phyloP scores from a whole-genome alignment of 1,140 invertebrate genomes.

The Macrotrachela quadricornifera region DNA sequence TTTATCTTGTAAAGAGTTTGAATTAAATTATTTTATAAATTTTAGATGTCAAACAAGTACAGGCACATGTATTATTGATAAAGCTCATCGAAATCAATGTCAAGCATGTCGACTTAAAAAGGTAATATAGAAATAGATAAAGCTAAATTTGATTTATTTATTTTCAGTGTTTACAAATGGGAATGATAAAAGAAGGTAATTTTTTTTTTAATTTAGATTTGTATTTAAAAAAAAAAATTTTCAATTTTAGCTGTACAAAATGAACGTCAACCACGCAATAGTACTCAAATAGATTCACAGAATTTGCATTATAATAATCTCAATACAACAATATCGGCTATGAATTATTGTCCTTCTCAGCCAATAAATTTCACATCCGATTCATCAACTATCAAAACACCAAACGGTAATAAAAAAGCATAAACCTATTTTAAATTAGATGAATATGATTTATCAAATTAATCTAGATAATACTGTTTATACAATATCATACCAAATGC shows the following conservation, averaged over 20 bases:
- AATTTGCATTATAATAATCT: constrained; percentile 73
- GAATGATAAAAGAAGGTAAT: constrained; percentile 99
- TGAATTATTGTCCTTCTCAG: constrained; percentile 24
- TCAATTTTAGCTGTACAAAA: constrained; percentile 72
- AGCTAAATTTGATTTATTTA: too few species aligned
- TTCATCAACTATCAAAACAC: too few species aligned
- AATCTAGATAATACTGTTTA: constrained; percentile 41
- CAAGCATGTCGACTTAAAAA: constrained; percentile 92
- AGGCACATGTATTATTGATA: constrained; percentile 82
- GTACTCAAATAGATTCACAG: constrained; percentile 63
- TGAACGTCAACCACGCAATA: constrained; percentile 90
- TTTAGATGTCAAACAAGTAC: constrained; percentile 87
- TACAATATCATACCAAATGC: constrained; percentile 71
- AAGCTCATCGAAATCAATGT: constrained; percentile 92
- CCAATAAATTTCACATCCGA: constrained; percentile 14
- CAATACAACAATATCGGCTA: constrained; percentile 55
- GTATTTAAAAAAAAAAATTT: too few species aligned
- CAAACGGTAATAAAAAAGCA: too few species aligned
- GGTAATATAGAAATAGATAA: too few species aligned
- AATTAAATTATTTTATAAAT: constrained; percentile 62
- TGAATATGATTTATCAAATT: too few species aligned
- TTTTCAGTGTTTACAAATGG: constrained; percentile 66
- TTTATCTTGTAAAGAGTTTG: constrained; percentile 3
- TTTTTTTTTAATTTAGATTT: background rate
- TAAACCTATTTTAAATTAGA: too few species aligned